Evolutionary conservation across 2,113 vertebrate species (phyloP), one percentile per base, ranked within the genome.

Genomic region (Callocephalon fimbriatum): DNA sequence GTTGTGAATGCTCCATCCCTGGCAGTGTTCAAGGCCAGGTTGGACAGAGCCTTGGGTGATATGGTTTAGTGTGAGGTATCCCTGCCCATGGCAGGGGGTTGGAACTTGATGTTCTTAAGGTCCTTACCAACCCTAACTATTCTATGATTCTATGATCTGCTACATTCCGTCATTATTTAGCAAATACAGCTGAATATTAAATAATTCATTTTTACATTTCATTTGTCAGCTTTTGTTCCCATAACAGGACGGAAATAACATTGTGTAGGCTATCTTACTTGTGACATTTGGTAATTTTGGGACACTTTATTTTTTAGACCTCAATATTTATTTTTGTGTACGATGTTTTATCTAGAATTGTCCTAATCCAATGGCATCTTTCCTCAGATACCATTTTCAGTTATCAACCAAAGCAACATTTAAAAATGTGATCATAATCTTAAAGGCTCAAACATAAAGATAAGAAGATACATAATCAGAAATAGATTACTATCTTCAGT

Each of bases 401-500:
- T 71, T 90, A 74, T 38, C 72, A 75, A 54, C 22, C 38, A 54
- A 92, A 95, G 50, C 42, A 80, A 84, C 42, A 40, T 86, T 54
- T 71, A 25, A 79, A 93, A 77, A 63, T 44, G 22, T 50, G 90
- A 94, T 94, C 59, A 75, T 25, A 73, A 86, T 95, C 82, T 93
- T 83, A 74, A 92, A 92, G 23, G 29, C 66, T 88, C 2, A 22
- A 86, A 66, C 79, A 75, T 71, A 88, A 77, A 90, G 90, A 93
- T 94, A 96, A 93, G 76, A 92, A 92, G 50, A 95, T 88, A 67
- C 20, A 90, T 88, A 77, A 83, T 84, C 32, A 74, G 42, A 2
- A 27, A 93, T 88, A 94, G 45, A 23, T 32, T 32, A 40, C 31
- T 92, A 54, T 90, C 47, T 74, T 80, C 61, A 51, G 27, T 71